phyloP scores from a whole-genome alignment of 1,140 invertebrate genomes.

The Apis dorsata region DNA sequence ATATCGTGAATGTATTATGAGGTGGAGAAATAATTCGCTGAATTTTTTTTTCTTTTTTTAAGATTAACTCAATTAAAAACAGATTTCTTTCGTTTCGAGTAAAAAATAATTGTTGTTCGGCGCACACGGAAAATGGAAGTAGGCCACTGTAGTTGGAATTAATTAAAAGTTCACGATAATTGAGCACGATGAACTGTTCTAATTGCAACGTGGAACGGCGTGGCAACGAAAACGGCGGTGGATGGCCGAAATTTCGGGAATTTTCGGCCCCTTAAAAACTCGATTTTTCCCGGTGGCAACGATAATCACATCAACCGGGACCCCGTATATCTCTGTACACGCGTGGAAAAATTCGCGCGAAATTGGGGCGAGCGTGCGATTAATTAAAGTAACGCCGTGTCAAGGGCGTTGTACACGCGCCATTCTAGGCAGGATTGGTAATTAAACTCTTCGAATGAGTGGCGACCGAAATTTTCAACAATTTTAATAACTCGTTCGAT shows the following conservation, averaged over 20 bases:
- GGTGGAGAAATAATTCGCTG: too few relatives aligned
- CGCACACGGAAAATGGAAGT: neutral
- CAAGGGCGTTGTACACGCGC: neutral
- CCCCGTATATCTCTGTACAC: too few relatives aligned
- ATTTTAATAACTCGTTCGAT: too few relatives aligned
- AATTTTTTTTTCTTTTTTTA: too few relatives aligned
- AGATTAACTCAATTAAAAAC: neutral
- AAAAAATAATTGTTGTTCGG: constrained; percentile 9
- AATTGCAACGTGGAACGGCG: constrained; percentile 5
- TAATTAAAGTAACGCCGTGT: constrained; percentile 27
- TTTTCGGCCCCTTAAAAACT: neutral
- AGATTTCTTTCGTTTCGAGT: neutral
- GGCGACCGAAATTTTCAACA: neutral
- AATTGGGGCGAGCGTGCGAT: neutral
- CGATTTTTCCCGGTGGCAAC: neutral
- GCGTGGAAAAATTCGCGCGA: neutral
- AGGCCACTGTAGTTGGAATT: neutral
- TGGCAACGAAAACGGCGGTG: too few relatives aligned
- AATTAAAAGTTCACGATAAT: constrained; percentile 51
- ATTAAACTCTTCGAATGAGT: neutral
- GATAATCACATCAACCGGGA: neutral
- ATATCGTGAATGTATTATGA: too few relatives aligned
- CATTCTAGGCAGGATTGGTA: neutral
- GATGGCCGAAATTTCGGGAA: constrained; percentile 15
- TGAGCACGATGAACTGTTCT: constrained; percentile 12